These are phyloP conservation scores for Eucidaris tribuloides DNA, from an alignment of 35 echinoderm and acorn worm genomes.

Conservation along the genomic window DNA sequence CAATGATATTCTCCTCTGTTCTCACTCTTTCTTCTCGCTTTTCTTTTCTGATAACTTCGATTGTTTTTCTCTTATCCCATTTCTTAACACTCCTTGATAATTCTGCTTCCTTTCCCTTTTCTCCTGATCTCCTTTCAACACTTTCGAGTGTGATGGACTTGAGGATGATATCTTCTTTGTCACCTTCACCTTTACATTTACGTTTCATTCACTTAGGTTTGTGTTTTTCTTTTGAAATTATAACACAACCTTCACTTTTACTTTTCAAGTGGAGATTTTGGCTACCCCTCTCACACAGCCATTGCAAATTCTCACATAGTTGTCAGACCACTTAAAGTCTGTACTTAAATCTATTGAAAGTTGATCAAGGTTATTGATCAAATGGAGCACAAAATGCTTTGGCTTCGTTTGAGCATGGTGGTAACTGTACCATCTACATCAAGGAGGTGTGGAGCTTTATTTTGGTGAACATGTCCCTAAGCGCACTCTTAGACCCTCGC, in stretches of 20 bases:
- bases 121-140: background rate
- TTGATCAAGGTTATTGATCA: no score
- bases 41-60: background rate
- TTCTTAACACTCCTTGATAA: background rate
- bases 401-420: no score
- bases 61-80: background rate
- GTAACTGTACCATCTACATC: no score
- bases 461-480: no score
- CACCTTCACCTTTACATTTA: background rate
- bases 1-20: background rate
- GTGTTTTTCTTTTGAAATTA: background rate
- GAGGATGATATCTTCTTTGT: background rate
- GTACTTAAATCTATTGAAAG: no score
- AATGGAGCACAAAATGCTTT: no score
- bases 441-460: no score
- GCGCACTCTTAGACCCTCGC: no score
- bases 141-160: background rate
- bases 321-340: no score
- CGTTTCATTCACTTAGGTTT: background rate
- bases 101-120: background rate
- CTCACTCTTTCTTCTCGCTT: background rate
- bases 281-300: no score
- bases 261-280: background rate
- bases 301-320: no score
- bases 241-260: background rate